Evolutionary conservation across 2,113 vertebrate genomes (phyloP).

Genomic region (Rhea americana): DNA sequence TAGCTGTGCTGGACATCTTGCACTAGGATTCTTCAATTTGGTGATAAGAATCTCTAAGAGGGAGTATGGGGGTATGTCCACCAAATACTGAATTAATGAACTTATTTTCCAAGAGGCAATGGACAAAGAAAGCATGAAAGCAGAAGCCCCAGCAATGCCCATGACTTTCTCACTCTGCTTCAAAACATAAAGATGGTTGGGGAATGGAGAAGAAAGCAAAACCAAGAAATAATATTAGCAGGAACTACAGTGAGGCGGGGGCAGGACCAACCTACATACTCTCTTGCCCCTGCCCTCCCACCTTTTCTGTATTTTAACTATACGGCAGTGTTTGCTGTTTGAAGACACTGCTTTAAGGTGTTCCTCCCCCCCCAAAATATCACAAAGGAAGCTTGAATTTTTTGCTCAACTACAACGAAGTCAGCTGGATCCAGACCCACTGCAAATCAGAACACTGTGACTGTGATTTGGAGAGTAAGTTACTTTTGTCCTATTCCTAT

Average conservation of each 20-base stretch:
- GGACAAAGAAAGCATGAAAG: slow-evolving; percentile 11
- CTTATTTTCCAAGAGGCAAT: slow-evolving; percentile 39
- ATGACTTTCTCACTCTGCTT: slow-evolving; percentile 1
- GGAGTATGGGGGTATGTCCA: background rate
- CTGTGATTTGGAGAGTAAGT: background rate
- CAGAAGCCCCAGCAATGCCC: slow-evolving; percentile 17
- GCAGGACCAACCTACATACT: background rate
- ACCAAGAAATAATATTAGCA: slow-evolving; percentile 8
- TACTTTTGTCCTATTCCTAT: background rate
- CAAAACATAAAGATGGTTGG: slow-evolving; percentile 16
- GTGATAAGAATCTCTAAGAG: slow-evolving; percentile 10
- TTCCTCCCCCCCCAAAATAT: background rate
- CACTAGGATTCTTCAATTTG: background rate
- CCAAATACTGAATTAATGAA: slow-evolving; percentile 13
- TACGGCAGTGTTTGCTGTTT: background rate
- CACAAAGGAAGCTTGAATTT: background rate
- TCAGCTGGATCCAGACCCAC: background rate
- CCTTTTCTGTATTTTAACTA: background rate
- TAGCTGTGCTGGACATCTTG: slow-evolving; percentile 21
- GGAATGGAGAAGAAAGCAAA: background rate
- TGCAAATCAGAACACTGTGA: background rate
- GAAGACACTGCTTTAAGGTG: background rate
- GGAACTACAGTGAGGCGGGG: background rate
- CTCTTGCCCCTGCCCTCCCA: background rate
- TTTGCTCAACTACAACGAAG: background rate